Evolutionary conservation across 1,140 invertebrate species (phyloP).

Genomic region (Bombus vancouverensis): DNA sequence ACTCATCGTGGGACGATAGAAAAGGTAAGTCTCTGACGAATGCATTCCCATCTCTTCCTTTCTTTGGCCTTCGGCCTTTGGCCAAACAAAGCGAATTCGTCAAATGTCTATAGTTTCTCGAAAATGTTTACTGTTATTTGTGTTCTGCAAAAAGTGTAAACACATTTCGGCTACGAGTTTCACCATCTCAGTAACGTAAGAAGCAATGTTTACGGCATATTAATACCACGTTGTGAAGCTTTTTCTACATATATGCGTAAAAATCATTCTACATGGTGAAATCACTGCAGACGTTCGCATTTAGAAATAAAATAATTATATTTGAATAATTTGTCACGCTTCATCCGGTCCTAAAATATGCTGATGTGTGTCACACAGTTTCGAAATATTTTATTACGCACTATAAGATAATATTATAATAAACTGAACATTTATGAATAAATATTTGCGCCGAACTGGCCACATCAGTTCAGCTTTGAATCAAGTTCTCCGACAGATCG

Average conservation of each 20-base stretch:
- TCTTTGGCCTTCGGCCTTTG: no score
- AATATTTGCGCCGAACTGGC: neutral
- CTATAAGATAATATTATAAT: neutral
- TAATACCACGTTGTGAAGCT: no score
- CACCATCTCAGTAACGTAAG: neutral
- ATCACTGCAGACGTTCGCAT: neutral
- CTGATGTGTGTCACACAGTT: neutral
- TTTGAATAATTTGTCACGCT: neutral
- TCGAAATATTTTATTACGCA: neutral
- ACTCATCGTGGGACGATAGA: constrained; percentile 90
- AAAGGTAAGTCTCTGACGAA: constrained; percentile 84
- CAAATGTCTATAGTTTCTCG: no score
- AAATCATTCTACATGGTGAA: neutral
- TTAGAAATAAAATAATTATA: neutral
- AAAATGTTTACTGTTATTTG: neutral
- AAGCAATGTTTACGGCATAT: neutral
- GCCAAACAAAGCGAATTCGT: rapidly evolving
- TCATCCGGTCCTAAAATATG: neutral
- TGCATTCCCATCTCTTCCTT: neutral
- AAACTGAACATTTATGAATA: neutral
- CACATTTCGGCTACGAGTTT: rapidly evolving
- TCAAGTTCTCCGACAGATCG: neutral
- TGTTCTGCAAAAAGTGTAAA: neutral
- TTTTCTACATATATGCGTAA: no score
- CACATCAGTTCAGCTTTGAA: neutral